Base-by-base conservation (phyloP, 2,797 vertebrate species). In the Siniperca scherzeri region DNA sequence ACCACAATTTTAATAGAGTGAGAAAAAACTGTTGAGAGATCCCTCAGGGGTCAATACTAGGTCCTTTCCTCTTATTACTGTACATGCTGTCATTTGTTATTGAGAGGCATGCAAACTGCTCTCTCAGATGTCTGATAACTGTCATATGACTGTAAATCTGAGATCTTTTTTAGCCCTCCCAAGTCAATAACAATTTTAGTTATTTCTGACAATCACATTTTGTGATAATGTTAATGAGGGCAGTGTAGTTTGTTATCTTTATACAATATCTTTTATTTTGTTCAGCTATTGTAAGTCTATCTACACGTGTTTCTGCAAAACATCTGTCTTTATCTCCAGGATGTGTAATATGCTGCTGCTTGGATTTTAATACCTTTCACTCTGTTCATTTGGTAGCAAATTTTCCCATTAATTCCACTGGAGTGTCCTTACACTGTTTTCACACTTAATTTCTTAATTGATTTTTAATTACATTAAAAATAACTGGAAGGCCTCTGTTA, bases 181-280 rank as follows among this genome's bases (percentile, higher is more conserved):
- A n/a, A 2, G 33, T 69, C 52, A 40, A 22, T 69, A n/a, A 69
- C 14, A 2, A 40, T 40, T 65, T 44, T 3, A 40, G 60, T 12
- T 36, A 62, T 64, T 68, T 69, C 67, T 69, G 67, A 69, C 52
- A 25, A 38, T 55, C 22, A 27, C 27, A 19, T 9, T 33, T 19
- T 3, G 7, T 33, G 21, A 59, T 16, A 27, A 27, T 27, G 25
- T 57, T 7, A 30, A 22, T 22, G 19, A 3, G 7, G 17, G 21
- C 19, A 52, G 7, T 9, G 19, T 1, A 22, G 50, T 9, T 52
- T 46, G 19, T 52, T 22, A 4, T 52, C 50, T 57, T 56, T 13
- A 3, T 9, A 59, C 12, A 33, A 27, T 30, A 59, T 69, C 52
- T 70, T 38, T n/a, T 12, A 55, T 56, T 56, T 68, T 38, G 21